Conservation (phyloP, 2,113 vertebrate species). For the Myrmecobius fasciatus region DNA sequence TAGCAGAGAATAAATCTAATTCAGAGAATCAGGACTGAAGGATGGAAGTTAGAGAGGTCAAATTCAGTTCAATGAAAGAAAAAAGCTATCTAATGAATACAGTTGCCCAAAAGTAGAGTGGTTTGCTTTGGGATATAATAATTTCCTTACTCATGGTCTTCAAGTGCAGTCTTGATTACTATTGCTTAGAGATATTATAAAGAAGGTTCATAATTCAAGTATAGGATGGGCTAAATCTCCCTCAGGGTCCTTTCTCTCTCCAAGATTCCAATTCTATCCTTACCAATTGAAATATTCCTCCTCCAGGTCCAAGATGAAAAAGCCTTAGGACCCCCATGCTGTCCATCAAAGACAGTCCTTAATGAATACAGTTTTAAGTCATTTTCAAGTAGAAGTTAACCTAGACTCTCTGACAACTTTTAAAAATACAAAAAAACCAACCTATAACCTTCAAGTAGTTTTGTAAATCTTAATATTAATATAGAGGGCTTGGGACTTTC, state of each 20-base stretch:
- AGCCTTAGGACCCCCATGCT: not conserved
- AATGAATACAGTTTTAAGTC: not conserved
- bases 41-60: not conserved
- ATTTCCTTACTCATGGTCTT: not conserved
- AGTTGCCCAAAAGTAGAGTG: not conserved
- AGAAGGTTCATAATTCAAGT: not conserved
- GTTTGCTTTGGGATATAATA: not conserved
- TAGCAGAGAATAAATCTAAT: not conserved
- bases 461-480: constrained; percentile 43
- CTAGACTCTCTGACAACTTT: constrained; percentile 40
- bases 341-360: not conserved
- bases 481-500: not conserved
- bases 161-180: not conserved
- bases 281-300: not conserved
- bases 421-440: constrained; percentile 44
- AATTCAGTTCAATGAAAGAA: not conserved
- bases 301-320: not conserved
- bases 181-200: not conserved
- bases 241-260: not conserved
- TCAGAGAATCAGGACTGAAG: not conserved
- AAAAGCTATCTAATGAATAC: not conserved
- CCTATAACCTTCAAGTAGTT: constrained; percentile 37
- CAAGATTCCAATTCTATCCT: not conserved
- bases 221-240: not conserved
- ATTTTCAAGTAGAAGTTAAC: not conserved